These are phyloP conservation scores for Hirtodrosophila confusa DNA, from an alignment of 2,888 invertebrate species.

Conservation along the genomic window DNA sequence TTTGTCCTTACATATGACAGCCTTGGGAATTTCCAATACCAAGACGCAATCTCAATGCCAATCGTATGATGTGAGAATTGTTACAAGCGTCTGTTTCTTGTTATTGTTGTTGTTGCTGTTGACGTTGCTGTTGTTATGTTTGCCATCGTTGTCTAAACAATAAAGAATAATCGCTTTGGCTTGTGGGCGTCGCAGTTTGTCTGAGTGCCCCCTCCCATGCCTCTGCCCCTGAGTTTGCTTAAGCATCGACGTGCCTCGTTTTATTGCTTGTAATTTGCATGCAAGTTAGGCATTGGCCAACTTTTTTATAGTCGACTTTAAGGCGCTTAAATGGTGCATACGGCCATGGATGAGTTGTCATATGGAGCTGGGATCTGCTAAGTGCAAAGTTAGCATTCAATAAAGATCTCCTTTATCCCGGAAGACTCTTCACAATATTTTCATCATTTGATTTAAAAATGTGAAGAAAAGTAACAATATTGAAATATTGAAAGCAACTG, in stretches of 20 bases:
- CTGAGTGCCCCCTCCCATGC: constrained; percentile 12
- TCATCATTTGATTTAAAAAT: too few species aligned
- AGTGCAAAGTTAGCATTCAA: constrained; percentile 51
- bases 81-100: constrained; percentile 61
- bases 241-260: constrained; percentile 71
- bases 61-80: constrained; percentile 84
- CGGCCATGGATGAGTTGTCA: constrained; percentile 44
- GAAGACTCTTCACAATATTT: too few species aligned
- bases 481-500: neutral
- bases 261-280: constrained; percentile 78
- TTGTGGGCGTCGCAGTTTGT: constrained; percentile 39
- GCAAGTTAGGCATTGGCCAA: constrained; percentile 63
- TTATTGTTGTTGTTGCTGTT: constrained; percentile 33
- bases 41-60: constrained; percentile 78
- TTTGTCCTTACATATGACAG: constrained; percentile 67
- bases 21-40: constrained; percentile 78
- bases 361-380: constrained; percentile 16
- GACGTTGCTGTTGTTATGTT: constrained; percentile 24
- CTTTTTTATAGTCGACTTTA: constrained; percentile 66
- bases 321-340: constrained; percentile 68
- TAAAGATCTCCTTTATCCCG: neutral
- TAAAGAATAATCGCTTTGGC: constrained; percentile 81
- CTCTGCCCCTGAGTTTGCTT: constrained; percentile 53
- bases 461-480: too few species aligned
- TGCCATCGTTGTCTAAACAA: constrained; percentile 68